phyloP scores from a whole-genome alignment of 2,113 vertebrate species.

The Mesocricetus auratus region DNA sequence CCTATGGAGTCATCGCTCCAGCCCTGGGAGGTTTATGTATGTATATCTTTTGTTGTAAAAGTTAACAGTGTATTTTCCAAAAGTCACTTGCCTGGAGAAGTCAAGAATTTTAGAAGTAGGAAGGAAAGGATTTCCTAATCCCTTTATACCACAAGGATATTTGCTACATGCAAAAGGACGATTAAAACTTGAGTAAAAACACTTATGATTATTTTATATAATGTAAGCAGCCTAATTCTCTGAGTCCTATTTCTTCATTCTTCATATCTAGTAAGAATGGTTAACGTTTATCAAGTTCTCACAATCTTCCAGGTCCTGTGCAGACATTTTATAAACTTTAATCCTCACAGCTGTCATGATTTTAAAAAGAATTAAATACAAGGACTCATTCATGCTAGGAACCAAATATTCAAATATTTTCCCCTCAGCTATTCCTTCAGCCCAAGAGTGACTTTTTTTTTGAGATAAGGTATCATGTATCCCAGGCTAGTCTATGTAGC shows the following conservation, averaged over 20 bases:
- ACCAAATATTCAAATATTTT: background rate
- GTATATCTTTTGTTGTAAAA: background rate
- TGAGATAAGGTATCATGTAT: background rate
- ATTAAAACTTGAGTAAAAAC: background rate
- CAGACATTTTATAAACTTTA: constrained; percentile 1
- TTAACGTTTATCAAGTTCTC: background rate
- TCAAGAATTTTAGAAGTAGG: constrained; percentile 17
- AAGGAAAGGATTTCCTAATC: constrained; percentile 33
- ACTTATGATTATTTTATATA: constrained; percentile 31
- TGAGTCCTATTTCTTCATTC: background rate
- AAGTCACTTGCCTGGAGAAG: background rate
- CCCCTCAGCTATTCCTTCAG: background rate
- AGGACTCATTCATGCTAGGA: background rate
- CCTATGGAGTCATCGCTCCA: background rate
- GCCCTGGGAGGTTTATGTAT: background rate
- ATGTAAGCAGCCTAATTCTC: constrained; percentile 19
- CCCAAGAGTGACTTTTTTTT: background rate
- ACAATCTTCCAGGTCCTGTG: background rate
- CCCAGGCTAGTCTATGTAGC: background rate
- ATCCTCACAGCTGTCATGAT: background rate
- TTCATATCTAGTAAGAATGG: constrained; percentile 4
- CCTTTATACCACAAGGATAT: background rate
- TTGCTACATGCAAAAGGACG: background rate
- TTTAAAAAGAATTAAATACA: too few species aligned
- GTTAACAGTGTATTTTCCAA: constrained; percentile 1